These are phyloP conservation scores for Burhinus oedicnemus DNA, from an alignment of 2,113 vertebrate genomes.

Conservation along the genomic window DNA sequence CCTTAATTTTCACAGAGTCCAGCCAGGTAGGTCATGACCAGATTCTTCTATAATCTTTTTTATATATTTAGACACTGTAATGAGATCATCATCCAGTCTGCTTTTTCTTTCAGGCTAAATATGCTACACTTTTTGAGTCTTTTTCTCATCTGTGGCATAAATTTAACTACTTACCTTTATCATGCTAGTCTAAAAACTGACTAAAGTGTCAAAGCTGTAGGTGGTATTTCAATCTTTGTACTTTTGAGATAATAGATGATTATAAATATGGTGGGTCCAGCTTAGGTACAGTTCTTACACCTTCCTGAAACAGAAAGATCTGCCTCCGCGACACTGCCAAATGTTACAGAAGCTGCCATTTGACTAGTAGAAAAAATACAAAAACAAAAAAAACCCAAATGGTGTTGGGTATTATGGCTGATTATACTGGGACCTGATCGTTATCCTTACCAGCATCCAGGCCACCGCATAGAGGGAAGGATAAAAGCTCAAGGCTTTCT, in stretches of 20 bases:
- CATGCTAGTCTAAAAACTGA: neutral
- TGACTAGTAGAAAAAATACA: neutral
- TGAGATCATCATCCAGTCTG: conserved; percentile 23
- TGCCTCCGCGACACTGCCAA: neutral
- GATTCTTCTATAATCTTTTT: conserved; percentile 29
- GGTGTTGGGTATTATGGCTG: neutral
- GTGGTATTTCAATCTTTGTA: neutral
- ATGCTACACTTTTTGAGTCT: neutral
- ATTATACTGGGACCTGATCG: neutral
- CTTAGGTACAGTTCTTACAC: neutral
- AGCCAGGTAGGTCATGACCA: conserved; percentile 49
- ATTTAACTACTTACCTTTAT: conserved; percentile 4
- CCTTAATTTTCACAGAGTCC: conserved; percentile 39
- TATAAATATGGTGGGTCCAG: neutral
- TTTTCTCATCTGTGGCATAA: neutral
- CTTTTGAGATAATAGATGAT: neutral
- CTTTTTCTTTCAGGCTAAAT: conserved; percentile 30
- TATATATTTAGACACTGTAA: conserved; percentile 48
- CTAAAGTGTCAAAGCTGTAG: neutral
- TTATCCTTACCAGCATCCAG: neutral
- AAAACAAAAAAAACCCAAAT: rapidly evolving
- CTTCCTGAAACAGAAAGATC: neutral
- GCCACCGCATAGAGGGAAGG: neutral
- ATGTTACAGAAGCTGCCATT: neutral
- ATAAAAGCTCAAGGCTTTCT: neutral